A percentile compares a stretch with the other conserved stretches of the same genome.
phyloP scores from a whole-genome alignment of 2,888 invertebrate species.

The Crioceris asparagi region DNA sequence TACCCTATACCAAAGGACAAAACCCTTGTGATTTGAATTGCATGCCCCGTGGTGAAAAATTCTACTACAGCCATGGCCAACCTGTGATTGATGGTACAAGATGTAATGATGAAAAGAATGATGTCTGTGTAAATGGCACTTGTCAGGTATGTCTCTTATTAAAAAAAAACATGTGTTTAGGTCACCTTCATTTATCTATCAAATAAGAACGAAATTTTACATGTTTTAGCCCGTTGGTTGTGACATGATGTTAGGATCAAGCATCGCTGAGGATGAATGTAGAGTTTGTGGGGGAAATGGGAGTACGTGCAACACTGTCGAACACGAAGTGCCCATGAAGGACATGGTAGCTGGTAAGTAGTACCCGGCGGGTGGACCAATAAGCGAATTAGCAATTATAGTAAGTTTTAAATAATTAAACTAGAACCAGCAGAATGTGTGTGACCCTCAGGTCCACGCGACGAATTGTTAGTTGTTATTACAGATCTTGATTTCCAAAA shows the following conservation, averaged over 20 bases:
- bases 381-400: too few relatives aligned
- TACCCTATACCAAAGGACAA: conserved; percentile 76
- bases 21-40: conserved; percentile 94
- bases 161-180: not conserved
- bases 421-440: too few relatives aligned
- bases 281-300: conserved; percentile 88
- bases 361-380: too few relatives aligned
- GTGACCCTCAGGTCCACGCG: too few relatives aligned
- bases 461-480: too few relatives aligned
- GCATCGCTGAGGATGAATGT: conserved; percentile 79
- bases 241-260: conserved; percentile 87
- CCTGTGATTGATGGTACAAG: conserved; percentile 77
- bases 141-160: conserved; percentile 60
- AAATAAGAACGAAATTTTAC: not conserved
- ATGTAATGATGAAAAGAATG: conserved; percentile 70
- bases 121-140: conserved; percentile 89
- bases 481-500: too few relatives aligned
- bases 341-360: conserved; percentile 61
- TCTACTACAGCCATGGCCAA: conserved; percentile 77
- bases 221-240: conserved; percentile 73
- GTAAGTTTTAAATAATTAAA: too few relatives aligned
- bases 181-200: not conserved
- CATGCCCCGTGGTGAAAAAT: conserved; percentile 82
- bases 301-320: conserved; percentile 70
- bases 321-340: conserved; percentile 58